Conservation (phyloP, 2,113 vertebrate genomes). For the Mugil cephalus region DNA sequence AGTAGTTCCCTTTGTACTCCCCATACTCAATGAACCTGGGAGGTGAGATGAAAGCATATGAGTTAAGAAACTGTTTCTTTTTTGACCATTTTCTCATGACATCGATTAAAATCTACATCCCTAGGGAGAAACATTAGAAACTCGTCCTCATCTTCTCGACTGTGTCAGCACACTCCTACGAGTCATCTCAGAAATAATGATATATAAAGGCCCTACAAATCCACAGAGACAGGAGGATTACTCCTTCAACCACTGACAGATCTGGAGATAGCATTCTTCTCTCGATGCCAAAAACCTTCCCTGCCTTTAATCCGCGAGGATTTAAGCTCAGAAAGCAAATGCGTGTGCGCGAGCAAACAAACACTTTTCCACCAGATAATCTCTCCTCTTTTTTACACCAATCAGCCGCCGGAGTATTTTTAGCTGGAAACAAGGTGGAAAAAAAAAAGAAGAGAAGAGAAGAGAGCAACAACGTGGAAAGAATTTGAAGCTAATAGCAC, state of each 20-base stretch:
- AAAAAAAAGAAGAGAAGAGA: conserved; percentile 19
- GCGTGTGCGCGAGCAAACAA: conserved; percentile 65
- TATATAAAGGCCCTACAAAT: conserved; percentile 55
- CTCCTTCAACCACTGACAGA: conserved; percentile 50
- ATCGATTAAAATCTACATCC: conserved; percentile 7
- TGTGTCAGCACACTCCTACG: conserved; percentile 50
- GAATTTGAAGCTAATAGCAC: conserved; percentile 68
- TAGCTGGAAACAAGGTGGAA: conserved; percentile 59
- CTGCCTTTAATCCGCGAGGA: conserved; percentile 59
- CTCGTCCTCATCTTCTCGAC: conserved; percentile 28
- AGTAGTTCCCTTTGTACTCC: conserved; percentile 97
- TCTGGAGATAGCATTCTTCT: too few relatives aligned
- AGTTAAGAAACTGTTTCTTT: neutral
- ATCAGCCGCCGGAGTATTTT: conserved; percentile 67
- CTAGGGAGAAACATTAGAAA: conserved; percentile 34
- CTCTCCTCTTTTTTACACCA: conserved; percentile 58
- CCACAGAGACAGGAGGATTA: conserved; percentile 55
- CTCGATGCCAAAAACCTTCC: conserved; percentile 52
- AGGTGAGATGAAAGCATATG: conserved; percentile 17
- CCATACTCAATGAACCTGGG: conserved; percentile 95
- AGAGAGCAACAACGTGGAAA: conserved; percentile 70
- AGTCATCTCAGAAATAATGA: conserved; percentile 56
- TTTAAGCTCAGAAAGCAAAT: conserved; percentile 25
- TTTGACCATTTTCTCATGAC: neutral
- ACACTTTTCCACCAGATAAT: conserved; percentile 76